Evolutionary conservation across 1,140 invertebrate genomes (phyloP), one percentile per base, ranked within the genome.

Genomic region (Vollenhovia emeryi): DNA sequence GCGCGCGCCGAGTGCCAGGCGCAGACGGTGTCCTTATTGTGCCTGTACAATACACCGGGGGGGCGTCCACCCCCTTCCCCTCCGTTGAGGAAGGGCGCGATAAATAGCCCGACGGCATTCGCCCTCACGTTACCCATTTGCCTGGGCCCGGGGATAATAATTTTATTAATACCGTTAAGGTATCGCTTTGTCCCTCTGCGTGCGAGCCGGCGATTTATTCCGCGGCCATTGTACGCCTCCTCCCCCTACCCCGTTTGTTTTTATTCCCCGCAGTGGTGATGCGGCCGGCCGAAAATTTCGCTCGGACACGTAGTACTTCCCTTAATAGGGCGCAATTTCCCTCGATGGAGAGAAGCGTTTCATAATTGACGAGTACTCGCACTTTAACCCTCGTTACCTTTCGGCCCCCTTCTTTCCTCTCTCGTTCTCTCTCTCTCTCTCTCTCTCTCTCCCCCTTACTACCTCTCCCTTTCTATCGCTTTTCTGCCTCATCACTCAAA

Each of bases 331-430:
- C 64, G 59, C 84, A 91, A 91, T 91, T 91, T 80, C 75, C 59
- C 59, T 24, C 80, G 68, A 87, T 74, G 79, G 66, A 80, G 83
- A 75, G 87, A 66, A 91, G 78, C 90, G 80, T 87, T 91, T 91
- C 83, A 91, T 91, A 91, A 90, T 91, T 91, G 90, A 87, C 90
- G 90, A 91, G 90, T 91, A 87, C 86, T 91, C 90, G 73, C 85
- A 87, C 85, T 90, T 88, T 86, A 88, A 90, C 84, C 88, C 85
- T 90, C 79, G 87, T 90, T 90, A 86, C 73, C 43, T 73, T 78
- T 62, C 21, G 21, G 30, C 15, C 30, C 43, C 30, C n/a, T 59
- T 48, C n/a, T 59, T 48, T 45, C 3, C 45, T 30, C 1, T 55
- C 33, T 27, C 0, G 13, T 33, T 2, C 27, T 8, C 33, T 43